Conservation (phyloP, 2,797 vertebrate species). For the Sternarchorhynchus goeldii region DNA sequence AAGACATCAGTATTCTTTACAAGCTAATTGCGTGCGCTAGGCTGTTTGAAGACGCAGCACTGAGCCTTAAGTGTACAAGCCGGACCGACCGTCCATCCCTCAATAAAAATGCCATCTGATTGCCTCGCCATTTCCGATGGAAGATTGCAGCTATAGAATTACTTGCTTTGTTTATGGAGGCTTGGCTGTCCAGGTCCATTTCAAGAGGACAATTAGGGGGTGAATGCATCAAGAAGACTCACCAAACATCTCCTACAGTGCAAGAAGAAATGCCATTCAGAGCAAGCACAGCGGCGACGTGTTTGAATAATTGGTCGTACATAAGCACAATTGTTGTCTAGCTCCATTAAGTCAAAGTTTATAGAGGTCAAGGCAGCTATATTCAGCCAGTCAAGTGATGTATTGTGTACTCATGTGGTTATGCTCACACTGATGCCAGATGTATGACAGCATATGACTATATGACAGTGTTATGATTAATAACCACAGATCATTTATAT, state of each 20-base stretch:
- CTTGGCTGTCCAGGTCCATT: constrained; percentile 20
- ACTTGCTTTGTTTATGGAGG: constrained; percentile 40
- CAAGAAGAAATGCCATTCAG: constrained; percentile 1
- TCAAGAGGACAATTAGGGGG: constrained; percentile 46
- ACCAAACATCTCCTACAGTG: constrained; percentile 31
- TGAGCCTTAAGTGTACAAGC: constrained; percentile 35
- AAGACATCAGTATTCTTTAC: constrained; percentile 28
- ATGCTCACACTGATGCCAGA: not conserved
- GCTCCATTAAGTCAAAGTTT: constrained; percentile 27
- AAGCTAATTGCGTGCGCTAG: constrained; percentile 33
- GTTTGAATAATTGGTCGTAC: constrained; percentile 40
- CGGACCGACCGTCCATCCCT: constrained; percentile 29
- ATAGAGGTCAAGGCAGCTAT: constrained; percentile 14
- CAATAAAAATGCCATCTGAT: constrained; percentile 33
- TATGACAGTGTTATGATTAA: constrained; percentile 5
- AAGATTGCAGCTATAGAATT: constrained; percentile 46
- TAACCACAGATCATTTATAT: constrained; percentile 10
- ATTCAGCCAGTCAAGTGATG: constrained; percentile 6
- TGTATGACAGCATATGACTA: too few relatives aligned
- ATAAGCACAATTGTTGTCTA: constrained; percentile 18
- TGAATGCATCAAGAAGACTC: constrained; percentile 43
- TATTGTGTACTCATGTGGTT: constrained; percentile 19
- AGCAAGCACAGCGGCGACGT: constrained; percentile 22
- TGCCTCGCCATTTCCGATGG: constrained; percentile 27
- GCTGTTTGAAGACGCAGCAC: constrained; percentile 38